Evolutionary conservation across 2,113 vertebrate genomes (phyloP).

Genomic region (Heterotis niloticus): DNA sequence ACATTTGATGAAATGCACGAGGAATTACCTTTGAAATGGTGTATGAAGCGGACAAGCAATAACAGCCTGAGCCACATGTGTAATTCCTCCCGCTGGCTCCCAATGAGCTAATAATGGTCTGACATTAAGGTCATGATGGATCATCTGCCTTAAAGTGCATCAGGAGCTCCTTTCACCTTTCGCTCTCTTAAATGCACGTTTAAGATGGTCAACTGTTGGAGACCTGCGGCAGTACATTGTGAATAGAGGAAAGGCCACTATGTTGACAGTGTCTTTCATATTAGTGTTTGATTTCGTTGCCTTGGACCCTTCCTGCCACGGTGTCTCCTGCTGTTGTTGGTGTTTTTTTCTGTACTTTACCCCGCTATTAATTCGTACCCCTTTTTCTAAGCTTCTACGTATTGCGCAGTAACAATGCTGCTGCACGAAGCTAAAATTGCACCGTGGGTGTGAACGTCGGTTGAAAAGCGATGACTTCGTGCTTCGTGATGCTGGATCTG

Average conservation of each 20-base stretch:
- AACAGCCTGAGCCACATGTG: not conserved
- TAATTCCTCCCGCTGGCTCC: not conserved
- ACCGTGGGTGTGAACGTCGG: not conserved
- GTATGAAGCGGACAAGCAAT: not conserved
- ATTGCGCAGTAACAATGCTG: not conserved
- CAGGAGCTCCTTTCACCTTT: not conserved
- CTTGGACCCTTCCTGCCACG: not conserved
- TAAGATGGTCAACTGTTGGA: constrained; percentile 6
- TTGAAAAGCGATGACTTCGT: too few relatives aligned
- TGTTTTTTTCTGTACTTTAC: not conserved
- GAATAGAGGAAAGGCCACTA: constrained; percentile 1
- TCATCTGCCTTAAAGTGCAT: not conserved
- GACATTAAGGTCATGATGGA: constrained; percentile 12
- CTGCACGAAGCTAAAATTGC: not conserved
- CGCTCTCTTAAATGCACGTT: constrained; percentile 1
- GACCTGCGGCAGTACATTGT: not conserved
- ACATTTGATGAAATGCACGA: constrained; percentile 7
- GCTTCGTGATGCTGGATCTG: not conserved
- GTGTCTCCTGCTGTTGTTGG: not conserved
- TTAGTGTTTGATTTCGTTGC: not conserved
- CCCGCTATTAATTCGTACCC: not conserved
- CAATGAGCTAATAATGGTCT: not conserved
- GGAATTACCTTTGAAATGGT: constrained; percentile 18
- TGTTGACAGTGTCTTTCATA: not conserved
- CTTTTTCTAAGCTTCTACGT: not conserved